Conservation (phyloP, 2,113 vertebrate species). For the Cisticola juncidis region DNA sequence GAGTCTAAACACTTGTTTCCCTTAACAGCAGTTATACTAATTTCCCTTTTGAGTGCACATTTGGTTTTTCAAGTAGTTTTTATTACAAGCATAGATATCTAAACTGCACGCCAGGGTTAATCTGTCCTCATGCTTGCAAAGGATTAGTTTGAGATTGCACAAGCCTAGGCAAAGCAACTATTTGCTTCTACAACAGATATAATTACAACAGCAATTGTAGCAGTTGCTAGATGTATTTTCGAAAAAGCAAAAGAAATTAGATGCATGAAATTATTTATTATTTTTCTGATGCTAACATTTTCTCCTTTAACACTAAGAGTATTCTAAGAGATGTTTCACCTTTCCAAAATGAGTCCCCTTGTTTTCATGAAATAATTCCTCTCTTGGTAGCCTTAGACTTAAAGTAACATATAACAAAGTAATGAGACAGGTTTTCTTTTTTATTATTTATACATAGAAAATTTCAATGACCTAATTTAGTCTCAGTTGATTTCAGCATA, state of each 20-base stretch:
- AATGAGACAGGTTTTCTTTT: fast-evolving
- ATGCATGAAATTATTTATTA: constrained; percentile 27
- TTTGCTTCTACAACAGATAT: constrained; percentile 24
- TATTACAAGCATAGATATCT: constrained; percentile 52
- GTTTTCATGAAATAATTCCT: background rate
- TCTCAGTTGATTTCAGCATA: constrained; percentile 34
- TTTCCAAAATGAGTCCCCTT: background rate
- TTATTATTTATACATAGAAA: background rate
- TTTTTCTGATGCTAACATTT: constrained; percentile 11
- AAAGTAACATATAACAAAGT: background rate
- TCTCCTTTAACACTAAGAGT: constrained; percentile 10
- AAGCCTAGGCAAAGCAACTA: constrained; percentile 52
- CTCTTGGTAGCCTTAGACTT: background rate
- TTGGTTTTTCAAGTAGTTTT: constrained; percentile 69
- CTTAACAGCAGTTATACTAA: constrained; percentile 65
- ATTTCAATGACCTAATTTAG: constrained; percentile 32
- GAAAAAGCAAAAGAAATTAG: constrained; percentile 26
- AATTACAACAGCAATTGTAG: constrained; percentile 10
- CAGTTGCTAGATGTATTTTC: constrained; percentile 33
- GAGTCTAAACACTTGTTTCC: constrained; percentile 71
- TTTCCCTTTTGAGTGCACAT: constrained; percentile 71
- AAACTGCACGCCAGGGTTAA: constrained; percentile 56
- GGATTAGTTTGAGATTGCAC: constrained; percentile 41
- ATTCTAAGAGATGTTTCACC: background rate
- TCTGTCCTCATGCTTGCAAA: constrained; percentile 52